phyloP scores from a whole-genome alignment of 2,797 vertebrate genomes.

The Acridotheres tristis region DNA sequence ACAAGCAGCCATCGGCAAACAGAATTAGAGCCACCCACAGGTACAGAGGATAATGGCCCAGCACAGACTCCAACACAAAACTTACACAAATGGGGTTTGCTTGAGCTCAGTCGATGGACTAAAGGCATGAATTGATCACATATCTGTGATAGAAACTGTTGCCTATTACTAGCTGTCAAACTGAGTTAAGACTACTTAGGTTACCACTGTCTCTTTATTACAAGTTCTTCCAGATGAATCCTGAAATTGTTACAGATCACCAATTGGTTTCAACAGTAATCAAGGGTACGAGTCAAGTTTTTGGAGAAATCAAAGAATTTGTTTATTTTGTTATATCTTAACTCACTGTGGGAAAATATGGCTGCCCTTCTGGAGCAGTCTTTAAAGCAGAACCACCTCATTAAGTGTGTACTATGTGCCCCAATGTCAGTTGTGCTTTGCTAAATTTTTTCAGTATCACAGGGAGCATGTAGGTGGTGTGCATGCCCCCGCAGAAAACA shows the following conservation, averaged over 20 bases:
- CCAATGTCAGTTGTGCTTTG: not conserved
- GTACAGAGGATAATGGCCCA: not conserved
- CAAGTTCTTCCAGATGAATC: not conserved
- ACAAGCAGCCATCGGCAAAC: not conserved
- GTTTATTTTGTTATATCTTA: not conserved
- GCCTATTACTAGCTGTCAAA: not conserved
- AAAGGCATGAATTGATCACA: not conserved
- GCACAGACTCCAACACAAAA: not conserved
- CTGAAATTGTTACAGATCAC: not conserved
- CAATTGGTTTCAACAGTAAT: not conserved
- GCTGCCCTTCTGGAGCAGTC: not conserved
- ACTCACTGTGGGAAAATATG: not conserved
- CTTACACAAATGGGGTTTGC: not conserved
- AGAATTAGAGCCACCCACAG: not conserved
- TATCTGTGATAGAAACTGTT: not conserved
- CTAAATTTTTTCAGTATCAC: not conserved
- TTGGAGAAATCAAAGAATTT: not conserved
- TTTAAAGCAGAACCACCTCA: not conserved
- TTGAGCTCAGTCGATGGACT: not conserved
- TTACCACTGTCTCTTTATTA: not conserved
- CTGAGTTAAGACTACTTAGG: not conserved
- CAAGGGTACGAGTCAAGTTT: not conserved
- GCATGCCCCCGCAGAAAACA: not conserved
- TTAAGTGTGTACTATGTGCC: not conserved
- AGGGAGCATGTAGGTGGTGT: not conserved